Percentiles rank a stretch among this genome's conserved stretches.
Conservation (phyloP, 2,797 vertebrate genomes). For the Lophius americanus region DNA sequence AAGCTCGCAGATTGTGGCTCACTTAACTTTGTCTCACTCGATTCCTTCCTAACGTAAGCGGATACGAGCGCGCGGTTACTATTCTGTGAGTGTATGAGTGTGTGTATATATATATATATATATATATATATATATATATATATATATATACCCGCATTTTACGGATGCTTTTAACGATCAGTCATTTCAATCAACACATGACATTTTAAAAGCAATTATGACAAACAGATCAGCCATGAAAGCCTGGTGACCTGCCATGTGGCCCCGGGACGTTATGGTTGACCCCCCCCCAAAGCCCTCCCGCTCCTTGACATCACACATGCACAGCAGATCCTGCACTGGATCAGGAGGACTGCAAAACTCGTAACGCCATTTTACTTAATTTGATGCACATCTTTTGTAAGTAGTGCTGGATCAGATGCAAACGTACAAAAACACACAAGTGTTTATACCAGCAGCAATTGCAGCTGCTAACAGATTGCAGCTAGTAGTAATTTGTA, state of each 20-base stretch:
- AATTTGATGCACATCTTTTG: constrained; percentile 8
- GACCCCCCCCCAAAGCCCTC: constrained; percentile 8
- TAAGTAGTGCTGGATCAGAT: too few species aligned
- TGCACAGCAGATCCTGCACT: neutral
- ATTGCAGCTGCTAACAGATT: too few species aligned
- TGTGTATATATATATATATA: neutral
- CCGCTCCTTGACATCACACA: neutral
- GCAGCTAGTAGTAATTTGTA: too few species aligned
- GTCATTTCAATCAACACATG: constrained; percentile 79
- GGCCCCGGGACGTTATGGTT: constrained; percentile 39
- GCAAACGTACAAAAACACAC: too few species aligned
- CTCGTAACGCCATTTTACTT: neutral
- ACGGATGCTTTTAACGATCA: constrained; percentile 68
- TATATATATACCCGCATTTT: neutral
- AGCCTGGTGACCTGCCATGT: constrained; percentile 65
- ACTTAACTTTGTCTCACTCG: too few species aligned
- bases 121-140: neutral
- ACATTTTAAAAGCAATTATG: constrained; percentile 81
- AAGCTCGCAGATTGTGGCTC: too few species aligned
- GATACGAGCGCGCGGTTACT: too few species aligned
- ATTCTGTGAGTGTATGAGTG: too few species aligned
- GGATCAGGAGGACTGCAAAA: neutral
- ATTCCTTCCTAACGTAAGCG: too few species aligned
- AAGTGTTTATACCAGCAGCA: too few species aligned
- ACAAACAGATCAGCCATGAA: constrained; percentile 77